phyloP scores from a whole-genome alignment of 2,888 invertebrate species.

The Cheilosia vulpina region DNA sequence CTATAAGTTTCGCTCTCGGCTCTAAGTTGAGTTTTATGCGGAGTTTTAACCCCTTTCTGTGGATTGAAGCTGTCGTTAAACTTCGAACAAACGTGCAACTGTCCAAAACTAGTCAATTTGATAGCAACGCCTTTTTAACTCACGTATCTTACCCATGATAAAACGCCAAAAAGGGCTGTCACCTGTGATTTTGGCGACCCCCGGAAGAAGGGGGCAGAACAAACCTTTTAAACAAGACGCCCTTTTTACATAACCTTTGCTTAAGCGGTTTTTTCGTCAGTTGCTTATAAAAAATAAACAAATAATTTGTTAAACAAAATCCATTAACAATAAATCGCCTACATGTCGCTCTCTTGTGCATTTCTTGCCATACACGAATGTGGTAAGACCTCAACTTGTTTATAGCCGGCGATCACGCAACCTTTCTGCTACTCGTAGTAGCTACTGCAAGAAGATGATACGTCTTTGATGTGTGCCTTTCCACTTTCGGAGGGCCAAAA shows the following conservation, averaged over 20 bases:
- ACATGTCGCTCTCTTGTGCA: not conserved
- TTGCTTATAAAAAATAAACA: not conserved
- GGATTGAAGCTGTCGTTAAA: too few relatives aligned
- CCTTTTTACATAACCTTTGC: not conserved
- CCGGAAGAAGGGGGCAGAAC: not conserved
- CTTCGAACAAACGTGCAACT: too few relatives aligned
- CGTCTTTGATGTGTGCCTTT: not conserved
- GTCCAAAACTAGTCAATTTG: too few relatives aligned
- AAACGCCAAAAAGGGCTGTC: too few relatives aligned
- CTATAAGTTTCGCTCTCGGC: too few relatives aligned
- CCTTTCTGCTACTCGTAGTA: not conserved
- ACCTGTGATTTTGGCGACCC: too few relatives aligned
- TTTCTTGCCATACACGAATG: not conserved
- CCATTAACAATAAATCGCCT: not conserved
- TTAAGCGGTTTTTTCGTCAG: not conserved
- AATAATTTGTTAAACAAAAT: not conserved
- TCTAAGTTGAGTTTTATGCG: too few relatives aligned
- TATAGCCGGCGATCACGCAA: not conserved
- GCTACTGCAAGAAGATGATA: not conserved
- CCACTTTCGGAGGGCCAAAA: not conserved
- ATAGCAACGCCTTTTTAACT: too few relatives aligned
- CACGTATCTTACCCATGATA: too few relatives aligned
- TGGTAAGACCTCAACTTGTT: not conserved
- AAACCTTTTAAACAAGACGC: too few relatives aligned
- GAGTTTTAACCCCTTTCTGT: too few relatives aligned